Evolutionary conservation across 2,888 invertebrate species (phyloP).

Genomic region (Drosophila peninsularis): DNA sequence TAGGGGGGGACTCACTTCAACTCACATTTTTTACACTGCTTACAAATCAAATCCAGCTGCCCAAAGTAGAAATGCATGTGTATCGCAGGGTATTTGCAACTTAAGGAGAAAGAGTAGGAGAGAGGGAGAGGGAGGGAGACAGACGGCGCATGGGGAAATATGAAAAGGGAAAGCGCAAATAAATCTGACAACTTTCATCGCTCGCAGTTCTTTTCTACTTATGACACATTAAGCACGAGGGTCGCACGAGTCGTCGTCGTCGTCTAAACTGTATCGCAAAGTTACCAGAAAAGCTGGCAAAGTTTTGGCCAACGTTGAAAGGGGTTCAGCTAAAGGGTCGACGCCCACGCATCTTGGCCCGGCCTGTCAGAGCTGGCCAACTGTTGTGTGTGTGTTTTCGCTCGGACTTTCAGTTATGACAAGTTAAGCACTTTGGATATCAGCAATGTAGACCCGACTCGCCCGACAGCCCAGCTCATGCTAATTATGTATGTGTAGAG

Average conservation of each 20-base stretch:
- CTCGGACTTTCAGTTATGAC: slow-evolving; percentile 65
- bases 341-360: slow-evolving; percentile 6
- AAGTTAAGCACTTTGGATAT: slow-evolving; percentile 70
- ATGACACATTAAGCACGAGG: slow-evolving; percentile 58
- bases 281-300: slow-evolving; percentile 23
- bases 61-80: background rate
- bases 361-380: slow-evolving; percentile 35
- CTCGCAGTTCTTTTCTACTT: slow-evolving; percentile 37
- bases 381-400: slow-evolving; percentile 12
- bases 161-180: slow-evolving; percentile 16
- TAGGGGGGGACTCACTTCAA: no score
- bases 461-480: slow-evolving; percentile 30
- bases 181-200: slow-evolving; percentile 59
- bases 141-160: no score
- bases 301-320: background rate
- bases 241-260: slow-evolving; percentile 6
- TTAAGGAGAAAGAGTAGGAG: no score
- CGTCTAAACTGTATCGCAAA: slow-evolving; percentile 32
- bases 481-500: slow-evolving; percentile 49
- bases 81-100: background rate
- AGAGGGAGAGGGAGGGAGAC: background rate
- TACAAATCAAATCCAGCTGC: slow-evolving; percentile 10
- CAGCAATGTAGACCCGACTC: slow-evolving; percentile 33
- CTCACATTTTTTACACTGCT: background rate
- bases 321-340: slow-evolving; percentile 23